Percentiles rank a stretch among this genome's conserved stretches.
phyloP scores from a whole-genome alignment of 2,888 invertebrate genomes.

The Pollenia labialis region DNA sequence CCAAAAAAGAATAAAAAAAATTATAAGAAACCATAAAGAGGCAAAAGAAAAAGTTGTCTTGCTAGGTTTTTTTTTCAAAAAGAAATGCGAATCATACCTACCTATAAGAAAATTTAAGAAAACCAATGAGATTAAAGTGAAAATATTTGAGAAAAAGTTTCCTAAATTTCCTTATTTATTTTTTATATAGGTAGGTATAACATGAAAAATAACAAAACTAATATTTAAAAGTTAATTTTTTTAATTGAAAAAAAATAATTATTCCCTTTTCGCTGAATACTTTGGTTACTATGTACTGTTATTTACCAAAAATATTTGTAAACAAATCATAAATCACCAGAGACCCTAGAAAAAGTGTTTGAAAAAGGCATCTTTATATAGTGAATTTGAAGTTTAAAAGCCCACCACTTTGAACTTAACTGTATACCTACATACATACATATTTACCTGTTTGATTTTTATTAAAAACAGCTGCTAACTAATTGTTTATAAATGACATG shows the following conservation, averaged over 20 bases:
- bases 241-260: too few species aligned
- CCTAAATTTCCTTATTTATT: too few species aligned
- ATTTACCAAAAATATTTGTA: conserved; percentile 7
- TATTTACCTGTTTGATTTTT: not conserved
- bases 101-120: not conserved
- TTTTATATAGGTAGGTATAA: too few species aligned
- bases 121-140: not conserved
- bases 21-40: conserved; percentile 15
- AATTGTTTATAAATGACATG: conserved; percentile 30
- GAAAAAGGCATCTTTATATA: too few species aligned
- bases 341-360: too few species aligned
- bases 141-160: not conserved
- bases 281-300: not conserved
- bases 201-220: too few species aligned
- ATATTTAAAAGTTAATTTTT: too few species aligned
- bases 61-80: not conserved
- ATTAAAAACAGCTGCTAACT: conserved; percentile 21
- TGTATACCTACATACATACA: too few species aligned
- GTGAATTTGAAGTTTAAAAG: too few species aligned
- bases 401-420: too few species aligned
- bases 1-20: conserved; percentile 12
- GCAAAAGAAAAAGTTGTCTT: not conserved
- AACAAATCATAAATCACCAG: conserved; percentile 4
- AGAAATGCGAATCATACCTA: not conserved
- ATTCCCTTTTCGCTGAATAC: not conserved